These are phyloP conservation scores for Marasmarcha lunaedactyla DNA, from an alignment of 2,888 invertebrate species.

Conservation along the genomic window DNA sequence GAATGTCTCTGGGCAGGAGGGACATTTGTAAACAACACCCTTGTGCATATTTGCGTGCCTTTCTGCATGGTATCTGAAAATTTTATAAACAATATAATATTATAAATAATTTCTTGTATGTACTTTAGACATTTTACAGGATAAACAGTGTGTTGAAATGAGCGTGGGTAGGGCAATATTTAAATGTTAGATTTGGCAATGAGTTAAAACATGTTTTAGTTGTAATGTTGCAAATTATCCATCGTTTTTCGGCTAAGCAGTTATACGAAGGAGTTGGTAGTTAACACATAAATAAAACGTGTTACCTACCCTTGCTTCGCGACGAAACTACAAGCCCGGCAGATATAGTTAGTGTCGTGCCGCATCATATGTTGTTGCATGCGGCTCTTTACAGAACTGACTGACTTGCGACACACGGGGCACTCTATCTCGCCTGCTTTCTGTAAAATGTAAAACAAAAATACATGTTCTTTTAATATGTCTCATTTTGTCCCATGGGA, in stretches of 20 bases:
- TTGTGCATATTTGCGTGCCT: slow-evolving; percentile 10
- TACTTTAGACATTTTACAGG: no score
- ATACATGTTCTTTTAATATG: neutral
- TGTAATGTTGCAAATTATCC: neutral
- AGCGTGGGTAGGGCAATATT: no score
- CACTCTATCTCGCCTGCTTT: neutral
- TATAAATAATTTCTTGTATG: no score
- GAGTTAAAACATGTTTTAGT: neutral
- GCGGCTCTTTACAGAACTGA: neutral
- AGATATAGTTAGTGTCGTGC: neutral
- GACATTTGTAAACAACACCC: slow-evolving; percentile 10
- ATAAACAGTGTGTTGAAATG: no score
- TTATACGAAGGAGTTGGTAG: neutral
- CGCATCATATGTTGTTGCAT: neutral
- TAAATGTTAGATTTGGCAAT: no score
- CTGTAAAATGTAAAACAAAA: neutral
- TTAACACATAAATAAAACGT: neutral
- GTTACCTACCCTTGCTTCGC: neutral
- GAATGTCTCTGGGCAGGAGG: slow-evolving; percentile 10
- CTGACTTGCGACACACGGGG: neutral
- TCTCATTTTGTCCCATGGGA: neutral
- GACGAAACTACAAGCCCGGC: neutral
- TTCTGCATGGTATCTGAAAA: neutral
- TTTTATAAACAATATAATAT: no score
- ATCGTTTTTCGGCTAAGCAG: neutral